Evolutionary conservation across 2,888 invertebrate genomes (phyloP).

Genomic region (Cheilosia variabilis): DNA sequence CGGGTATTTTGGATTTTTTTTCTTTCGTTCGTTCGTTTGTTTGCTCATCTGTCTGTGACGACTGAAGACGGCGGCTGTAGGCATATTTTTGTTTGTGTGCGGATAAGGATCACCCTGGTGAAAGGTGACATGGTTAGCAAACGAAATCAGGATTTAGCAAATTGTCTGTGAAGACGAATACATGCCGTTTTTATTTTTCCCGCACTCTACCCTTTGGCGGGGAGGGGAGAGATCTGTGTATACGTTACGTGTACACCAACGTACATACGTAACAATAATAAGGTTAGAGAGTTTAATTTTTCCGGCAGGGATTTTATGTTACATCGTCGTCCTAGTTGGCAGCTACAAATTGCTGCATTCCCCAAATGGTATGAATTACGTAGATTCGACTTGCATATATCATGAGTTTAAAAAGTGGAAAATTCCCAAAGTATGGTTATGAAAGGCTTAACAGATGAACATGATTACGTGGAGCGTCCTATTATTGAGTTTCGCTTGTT

Average conservation of each 20-base stretch:
- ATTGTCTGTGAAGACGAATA: constrained; percentile 66
- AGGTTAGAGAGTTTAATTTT: constrained; percentile 33
- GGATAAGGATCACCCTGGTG: constrained; percentile 59
- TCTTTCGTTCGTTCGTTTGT: constrained; percentile 24
- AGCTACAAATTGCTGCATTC: constrained; percentile 57
- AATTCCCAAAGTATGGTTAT: background rate
- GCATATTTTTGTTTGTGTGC: constrained; percentile 19
- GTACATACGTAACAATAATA: background rate
- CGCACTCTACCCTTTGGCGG: background rate
- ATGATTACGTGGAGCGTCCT: background rate
- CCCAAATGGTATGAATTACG: constrained; percentile 46
- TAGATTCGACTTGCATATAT: constrained; percentile 19
- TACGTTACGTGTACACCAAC: background rate
- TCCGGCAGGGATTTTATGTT: constrained; percentile 29
- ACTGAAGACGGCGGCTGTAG: background rate
- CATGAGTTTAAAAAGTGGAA: background rate
- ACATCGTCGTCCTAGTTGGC: constrained; percentile 13
- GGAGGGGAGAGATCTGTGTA: background rate
- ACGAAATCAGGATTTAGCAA: constrained; percentile 68
- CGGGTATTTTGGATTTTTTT: constrained; percentile 54
- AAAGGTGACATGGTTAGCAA: constrained; percentile 65
- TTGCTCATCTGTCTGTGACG: constrained; percentile 13
- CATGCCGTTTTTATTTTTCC: constrained; percentile 41
- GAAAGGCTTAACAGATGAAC: background rate
- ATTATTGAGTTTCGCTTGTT: no score